Base-by-base conservation (phyloP, 2,888 invertebrate genomes). In the Elysia crispata region DNA sequence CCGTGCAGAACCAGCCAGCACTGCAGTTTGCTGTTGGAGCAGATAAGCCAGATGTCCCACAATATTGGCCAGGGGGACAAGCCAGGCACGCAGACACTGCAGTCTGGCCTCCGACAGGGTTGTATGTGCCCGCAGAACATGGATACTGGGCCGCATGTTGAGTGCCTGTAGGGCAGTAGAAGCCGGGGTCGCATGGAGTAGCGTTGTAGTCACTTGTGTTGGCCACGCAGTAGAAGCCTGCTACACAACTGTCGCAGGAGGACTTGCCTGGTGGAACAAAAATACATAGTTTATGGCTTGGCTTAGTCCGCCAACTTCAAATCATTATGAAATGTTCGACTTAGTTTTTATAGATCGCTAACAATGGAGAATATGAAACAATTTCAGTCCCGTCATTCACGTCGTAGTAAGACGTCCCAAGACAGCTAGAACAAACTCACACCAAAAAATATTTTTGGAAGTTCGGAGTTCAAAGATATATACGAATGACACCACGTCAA, bases 1-100 rank as follows among this genome's bases (percentile, higher is more conserved):
- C 90, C n/a, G 88, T 86, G 83, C 91, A 91, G 87, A 87, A 91
- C 87, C 88, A 91, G 5, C 91, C 91, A 18, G 84, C 86, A 54
- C 85, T 85, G 82, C 91, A 91, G 83, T 87, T 86, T 1, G 87
- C 91, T 28, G 87, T 83, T 3, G 87, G 87, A 15, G 79, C 41
- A 28, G 80, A 79, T 11, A 87, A 82, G 11, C 89, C 90, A 0
- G 81, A 49, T 11, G 86, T 86, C n/a, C 83, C 83, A 79, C 91
- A 91, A 80, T 87, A 91, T 76, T 86, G 83, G 1, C 91, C 91
- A 5, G 91, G 87, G 6, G 87, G 86, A n/a, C n/a, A n/a, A n/a
- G 54, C 90, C 90, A 15, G 82, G 77, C n/a, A 85, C 85, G n/a
- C n/a, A n/a, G n/a, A n/a, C n/a, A 80, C 89, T 89, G 8, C 86